Evolutionary conservation across 2,797 vertebrate genomes (phyloP).

Genomic region (Pangasius krempfi): DNA sequence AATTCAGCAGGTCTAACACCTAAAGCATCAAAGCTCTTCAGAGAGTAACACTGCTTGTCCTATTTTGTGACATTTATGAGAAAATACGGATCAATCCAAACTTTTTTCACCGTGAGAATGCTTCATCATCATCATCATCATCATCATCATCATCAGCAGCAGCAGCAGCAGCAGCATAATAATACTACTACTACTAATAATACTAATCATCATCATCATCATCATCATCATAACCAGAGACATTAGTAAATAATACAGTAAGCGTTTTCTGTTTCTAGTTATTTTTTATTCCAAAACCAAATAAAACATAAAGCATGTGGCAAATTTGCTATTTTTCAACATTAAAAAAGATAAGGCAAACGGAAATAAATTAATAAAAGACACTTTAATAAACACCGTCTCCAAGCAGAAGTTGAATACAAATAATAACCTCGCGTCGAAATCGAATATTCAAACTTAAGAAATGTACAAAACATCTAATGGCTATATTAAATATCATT

Average conservation of each 20-base stretch:
- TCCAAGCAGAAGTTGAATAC: conserved; percentile 79
- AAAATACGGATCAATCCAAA: conserved; percentile 5
- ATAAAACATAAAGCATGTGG: conserved; percentile 84
- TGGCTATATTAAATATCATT: conserved; percentile 84
- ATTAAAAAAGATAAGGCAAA: conserved; percentile 78
- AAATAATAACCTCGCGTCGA: conserved; percentile 67
- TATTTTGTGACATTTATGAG: not conserved
- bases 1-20: not conserved
- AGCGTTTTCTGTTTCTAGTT: not conserved
- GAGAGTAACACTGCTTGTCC: not conserved
- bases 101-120: not conserved
- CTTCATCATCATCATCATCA: not conserved
- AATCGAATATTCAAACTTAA: conserved; percentile 66
- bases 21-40: not conserved
- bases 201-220: not conserved
- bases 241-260: conserved; percentile 33
- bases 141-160: not conserved
- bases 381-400: conserved; percentile 75
- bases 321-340: conserved; percentile 80
- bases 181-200: no score
- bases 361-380: conserved; percentile 86
- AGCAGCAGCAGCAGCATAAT: no score
- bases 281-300: conserved; percentile 76
- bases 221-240: not conserved
- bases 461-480: conserved; percentile 75